A percentile compares a stretch with the other conserved stretches of the same genome.
Conservation (phyloP, 2,888 invertebrate genomes). For the Labia minor region DNA sequence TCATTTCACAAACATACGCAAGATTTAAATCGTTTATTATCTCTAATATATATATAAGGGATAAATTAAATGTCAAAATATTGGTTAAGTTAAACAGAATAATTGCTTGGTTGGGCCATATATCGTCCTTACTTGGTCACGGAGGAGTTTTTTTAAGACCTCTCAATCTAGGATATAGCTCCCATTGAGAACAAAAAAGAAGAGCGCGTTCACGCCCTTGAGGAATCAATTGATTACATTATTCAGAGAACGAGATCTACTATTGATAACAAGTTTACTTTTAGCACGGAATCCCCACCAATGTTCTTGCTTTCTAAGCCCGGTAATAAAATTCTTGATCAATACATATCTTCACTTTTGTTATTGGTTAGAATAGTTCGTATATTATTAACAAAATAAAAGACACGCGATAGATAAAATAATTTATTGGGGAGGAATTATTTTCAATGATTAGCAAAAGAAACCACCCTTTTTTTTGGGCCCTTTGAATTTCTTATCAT, state of each 20-base stretch:
- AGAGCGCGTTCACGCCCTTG: not conserved
- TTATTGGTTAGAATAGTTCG: not conserved
- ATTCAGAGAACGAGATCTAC: not conserved
- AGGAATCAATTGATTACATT: not conserved
- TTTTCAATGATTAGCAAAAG: not conserved
- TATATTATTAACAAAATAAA: no score
- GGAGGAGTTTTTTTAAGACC: not conserved
- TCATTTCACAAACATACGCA: no score
- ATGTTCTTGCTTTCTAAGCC: not conserved
- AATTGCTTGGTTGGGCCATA: no score
- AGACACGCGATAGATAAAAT: not conserved
- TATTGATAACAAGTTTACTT: not conserved
- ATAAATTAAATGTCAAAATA: not conserved
- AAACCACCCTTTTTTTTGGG: not conserved
- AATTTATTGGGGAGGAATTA: not conserved
- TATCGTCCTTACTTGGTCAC: not conserved
- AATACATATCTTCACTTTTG: not conserved
- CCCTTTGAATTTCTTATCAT: not conserved
- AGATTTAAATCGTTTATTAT: no score
- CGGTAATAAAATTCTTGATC: not conserved
- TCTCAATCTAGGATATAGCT: conserved; percentile 13
- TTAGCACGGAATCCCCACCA: not conserved
- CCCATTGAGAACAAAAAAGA: no score
- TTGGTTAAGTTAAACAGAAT: no score
- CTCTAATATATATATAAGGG: no score